Base-by-base conservation (phyloP, 2,888 invertebrate species). In the Tethea ocularis region DNA sequence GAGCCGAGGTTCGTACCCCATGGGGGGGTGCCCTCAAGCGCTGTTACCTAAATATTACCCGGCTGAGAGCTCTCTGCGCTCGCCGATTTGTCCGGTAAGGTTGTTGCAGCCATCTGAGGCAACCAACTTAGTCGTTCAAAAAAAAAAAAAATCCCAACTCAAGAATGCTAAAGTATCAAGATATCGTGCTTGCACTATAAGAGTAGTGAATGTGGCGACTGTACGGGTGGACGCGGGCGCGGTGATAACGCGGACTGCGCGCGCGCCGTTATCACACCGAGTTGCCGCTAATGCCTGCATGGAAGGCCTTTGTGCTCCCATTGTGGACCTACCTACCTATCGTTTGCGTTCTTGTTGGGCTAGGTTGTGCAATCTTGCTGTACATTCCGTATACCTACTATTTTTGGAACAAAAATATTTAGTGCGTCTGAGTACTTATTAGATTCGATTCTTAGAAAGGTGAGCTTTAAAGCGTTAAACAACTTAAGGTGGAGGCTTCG, bases 181-280 rank as follows among this genome's bases (percentile, higher is more conserved):
- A 60, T 1, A 0, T 0, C 0, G 61, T n/a, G 5, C 24, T 62
- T 72, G 74, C 41, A 51, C 71, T 84, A 72, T 41, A 71, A 38
- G 67, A 72, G 73, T 72, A 83, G 90, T 89, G 91, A 91, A 90
- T 91, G 91, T 91, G 87, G 88, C 64, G 66, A 86, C 86, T 85
- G 87, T 82, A 73, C 80, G 79, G 81, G 86, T 84, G 88, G 88
- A 83, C 87, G 77, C 80, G 82, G 87, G 88, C 86, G 87, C 87
- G 82, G 86, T 91, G 91, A 91, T 91, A 90, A 90, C 85, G 82
- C 78, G 77, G 77, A 57, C 71, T 62, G 58, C 62, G 72, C 72
- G 70, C 73, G 72, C 77, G 82, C 83, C 83, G 86, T 88, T 91
- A 91, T 91, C 91, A 90, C 78, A 71, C 72, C 64, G 66, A 46